Percentiles rank a stretch among this genome's conserved stretches.
phyloP scores from a whole-genome alignment of 2,888 invertebrate genomes.

The Anoplius nigerrimus region DNA sequence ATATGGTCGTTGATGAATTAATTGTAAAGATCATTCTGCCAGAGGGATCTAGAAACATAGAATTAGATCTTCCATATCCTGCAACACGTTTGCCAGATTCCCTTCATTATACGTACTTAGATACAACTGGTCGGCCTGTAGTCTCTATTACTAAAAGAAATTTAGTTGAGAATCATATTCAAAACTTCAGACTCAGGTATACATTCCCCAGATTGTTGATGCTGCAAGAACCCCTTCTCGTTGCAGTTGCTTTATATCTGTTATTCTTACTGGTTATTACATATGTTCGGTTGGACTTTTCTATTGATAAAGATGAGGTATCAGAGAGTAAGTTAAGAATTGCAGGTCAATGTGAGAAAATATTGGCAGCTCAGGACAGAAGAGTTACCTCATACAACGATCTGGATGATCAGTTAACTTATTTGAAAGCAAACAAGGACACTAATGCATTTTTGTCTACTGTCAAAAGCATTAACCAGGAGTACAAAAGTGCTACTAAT shows the following conservation, averaged over 20 bases:
- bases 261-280: slow-evolving; percentile 94
- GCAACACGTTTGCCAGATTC: slow-evolving; percentile 85
- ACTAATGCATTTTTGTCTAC: slow-evolving; percentile 73
- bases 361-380: slow-evolving; percentile 79
- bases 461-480: slow-evolving; percentile 78
- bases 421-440: slow-evolving; percentile 80
- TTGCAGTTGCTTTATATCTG: slow-evolving; percentile 90
- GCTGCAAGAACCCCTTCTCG: slow-evolving; percentile 94
- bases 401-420: slow-evolving; percentile 79
- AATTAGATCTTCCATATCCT: slow-evolving; percentile 88
- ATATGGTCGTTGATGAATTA: slow-evolving; percentile 95
- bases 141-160: slow-evolving; percentile 88
- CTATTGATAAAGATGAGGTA: slow-evolving; percentile 85
- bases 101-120: slow-evolving; percentile 94
- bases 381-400: slow-evolving; percentile 79
- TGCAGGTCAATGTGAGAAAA: slow-evolving; percentile 77
- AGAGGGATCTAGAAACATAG: slow-evolving; percentile 91
- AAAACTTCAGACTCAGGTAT: slow-evolving; percentile 93
- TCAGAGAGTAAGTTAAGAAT: slow-evolving; percentile 75
- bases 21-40: slow-evolving; percentile 94
- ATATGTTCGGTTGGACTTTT: slow-evolving; percentile 96
- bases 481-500: slow-evolving; percentile 78
- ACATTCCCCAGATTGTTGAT: slow-evolving; percentile 90
- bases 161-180: slow-evolving; percentile 96
- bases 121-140: slow-evolving; percentile 94